A percentile compares a stretch with the other conserved stretches of the same genome.
These are phyloP conservation scores for Amiota mariae DNA, from an alignment of 2,888 invertebrate genomes.

Conservation along the genomic window DNA sequence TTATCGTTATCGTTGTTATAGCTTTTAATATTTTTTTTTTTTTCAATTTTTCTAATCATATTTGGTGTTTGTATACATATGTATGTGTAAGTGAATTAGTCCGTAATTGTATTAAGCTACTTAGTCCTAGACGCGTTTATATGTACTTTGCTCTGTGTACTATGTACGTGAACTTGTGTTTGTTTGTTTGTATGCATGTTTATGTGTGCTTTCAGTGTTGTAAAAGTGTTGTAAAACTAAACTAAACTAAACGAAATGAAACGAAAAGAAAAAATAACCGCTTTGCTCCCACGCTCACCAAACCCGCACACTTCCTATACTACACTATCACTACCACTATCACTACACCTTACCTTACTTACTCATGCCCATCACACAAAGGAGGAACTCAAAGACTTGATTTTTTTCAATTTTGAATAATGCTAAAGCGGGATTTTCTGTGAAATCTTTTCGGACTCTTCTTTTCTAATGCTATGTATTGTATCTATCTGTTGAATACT, in stretches of 20 bases:
- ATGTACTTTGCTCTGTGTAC: background rate
- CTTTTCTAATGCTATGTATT: no score
- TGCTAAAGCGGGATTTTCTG: no score
- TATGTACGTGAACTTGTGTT: background rate
- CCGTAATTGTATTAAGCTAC: slow-evolving; percentile 37
- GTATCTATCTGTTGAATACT: no score
- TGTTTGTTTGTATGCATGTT: slow-evolving; percentile 5
- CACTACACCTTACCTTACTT: slow-evolving; percentile 9
- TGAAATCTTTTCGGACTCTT: no score
- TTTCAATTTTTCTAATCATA: background rate
- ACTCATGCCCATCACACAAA: background rate
- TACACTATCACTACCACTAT: background rate
- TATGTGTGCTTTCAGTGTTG: slow-evolving; percentile 55
- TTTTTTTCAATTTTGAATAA: no score
- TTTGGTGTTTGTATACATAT: slow-evolving; percentile 38
- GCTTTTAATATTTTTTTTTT: background rate
- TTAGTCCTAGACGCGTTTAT: background rate
- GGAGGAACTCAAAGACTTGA: no score
- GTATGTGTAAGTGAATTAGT: slow-evolving; percentile 50
- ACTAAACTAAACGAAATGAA: slow-evolving; percentile 38
- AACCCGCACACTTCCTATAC: slow-evolving; percentile 35
- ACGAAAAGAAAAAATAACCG: slow-evolving; percentile 55
- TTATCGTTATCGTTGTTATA: slow-evolving; percentile 6
- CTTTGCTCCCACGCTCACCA: slow-evolving; percentile 52
- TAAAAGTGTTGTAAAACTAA: slow-evolving; percentile 42